Evolutionary conservation across 2,113 vertebrate genomes (phyloP), one percentile per base, ranked within the genome.

Genomic region (Phycodurus eques): DNA sequence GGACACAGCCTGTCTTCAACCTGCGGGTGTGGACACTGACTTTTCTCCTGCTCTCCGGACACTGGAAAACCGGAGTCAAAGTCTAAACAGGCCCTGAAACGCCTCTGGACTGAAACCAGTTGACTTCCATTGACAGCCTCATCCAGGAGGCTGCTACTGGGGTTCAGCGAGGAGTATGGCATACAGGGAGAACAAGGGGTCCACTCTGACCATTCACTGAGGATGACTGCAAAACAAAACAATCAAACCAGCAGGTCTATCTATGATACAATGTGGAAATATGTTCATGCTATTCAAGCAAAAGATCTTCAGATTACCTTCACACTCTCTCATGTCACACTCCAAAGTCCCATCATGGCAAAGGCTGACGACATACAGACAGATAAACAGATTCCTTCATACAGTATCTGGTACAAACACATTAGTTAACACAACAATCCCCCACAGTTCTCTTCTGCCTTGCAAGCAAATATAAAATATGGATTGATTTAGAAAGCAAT

Each of bases 151-250:
- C 47, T 56, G n/a, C 71, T 46, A 6, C 20, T 5, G 27, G 7
- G 17, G 43, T 66, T 49, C 42, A 71, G 62, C 1, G 89, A 66
- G 1, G 78, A 56, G 8, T 57, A 56, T 4, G 90, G 90, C 27
- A 76, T 13, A 71, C 96, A 98, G 33, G 94, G 89, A 27, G 94
- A 93, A 44, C 95, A 98, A 62, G 90, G 85, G 0, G 94, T 93
- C 95, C 96, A 96, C 56, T 91, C 91, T 0, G 95, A 95, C 96
- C 96, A 97, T 78, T 91, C 92, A 1, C 94, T 96, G 76, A 95
- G 88, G 39, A 93, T 82, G 46, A 92, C 93, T 94, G 77, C 44
- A 47, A 20, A 27, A 65, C 1, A 33, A 19, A 57, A 3, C 19
- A 15, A 0, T 35, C 31, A 33, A 15, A 13, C 9, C n/a, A 69